Evolutionary conservation across 2,113 vertebrate species (phyloP), one percentile per base, ranked within the genome.

Genomic region (Corvus cornix): DNA sequence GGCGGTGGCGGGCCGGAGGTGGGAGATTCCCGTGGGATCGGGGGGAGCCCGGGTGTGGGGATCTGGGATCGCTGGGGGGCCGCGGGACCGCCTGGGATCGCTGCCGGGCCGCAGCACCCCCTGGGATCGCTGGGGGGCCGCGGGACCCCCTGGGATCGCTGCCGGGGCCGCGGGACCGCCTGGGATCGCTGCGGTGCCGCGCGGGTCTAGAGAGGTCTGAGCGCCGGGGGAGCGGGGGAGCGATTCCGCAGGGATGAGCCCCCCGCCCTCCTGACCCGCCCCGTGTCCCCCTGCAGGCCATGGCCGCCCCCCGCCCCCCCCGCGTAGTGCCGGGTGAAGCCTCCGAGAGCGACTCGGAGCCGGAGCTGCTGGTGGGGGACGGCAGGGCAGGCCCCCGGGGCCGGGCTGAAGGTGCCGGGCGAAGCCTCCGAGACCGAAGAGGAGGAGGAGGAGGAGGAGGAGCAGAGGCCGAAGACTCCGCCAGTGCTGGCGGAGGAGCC

Each of bases 291-390:
- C 16, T 7, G 3, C 83, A 86, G 62, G 62, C 3, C 51, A 86
- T 76, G 83, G 72, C 83, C 44, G 26, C 31, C 35, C 21, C 62
- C 43, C 16, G 35, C 7, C 6, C 24, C 3, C 51, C 70, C 20
- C 44, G 51, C 1, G 52, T 85, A 51, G 82, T 85, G 70, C 70
- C 70, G 43, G 83, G 83, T 35, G 83, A 85, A 43, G 83, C 83
- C 16, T 85, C 83, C 20, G 83, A 85, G 83, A 85, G 83, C 60
- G 83, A 85, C 52, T 86, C 83, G 62, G 83, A 86, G 62, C 83
- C 72, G 2, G 83, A 76, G 52, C 72, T 76, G 83, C 31, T 76
- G 62, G 52, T 67, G n/a, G 72, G 52, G 7, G 26, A 22, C 52
- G 8, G 9, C 26, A 5, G 44, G 7, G 16, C 35, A 30, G 27